A percentile compares a stretch with the other conserved stretches of the same genome.
phyloP scores from a whole-genome alignment of 2,888 invertebrate species.

The Epinotia ramella region DNA sequence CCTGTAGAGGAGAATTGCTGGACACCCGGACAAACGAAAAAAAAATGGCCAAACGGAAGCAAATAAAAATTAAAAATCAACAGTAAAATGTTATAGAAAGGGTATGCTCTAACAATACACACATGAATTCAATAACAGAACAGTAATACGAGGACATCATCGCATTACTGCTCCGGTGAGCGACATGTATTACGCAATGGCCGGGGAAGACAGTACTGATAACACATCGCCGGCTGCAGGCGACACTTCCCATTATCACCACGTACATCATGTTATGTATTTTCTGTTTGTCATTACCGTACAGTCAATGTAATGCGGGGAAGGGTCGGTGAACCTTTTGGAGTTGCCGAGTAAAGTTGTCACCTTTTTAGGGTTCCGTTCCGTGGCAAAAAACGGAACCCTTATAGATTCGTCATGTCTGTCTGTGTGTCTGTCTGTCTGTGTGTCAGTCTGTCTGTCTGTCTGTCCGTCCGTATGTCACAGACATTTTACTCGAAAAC shows the following conservation, averaged over 20 bases:
- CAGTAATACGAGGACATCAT: no score
- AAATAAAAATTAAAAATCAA: no score
- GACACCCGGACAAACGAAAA: no score
- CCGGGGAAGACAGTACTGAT: slow-evolving; percentile 43
- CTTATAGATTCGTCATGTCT: no score
- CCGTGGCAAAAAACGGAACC: no score
- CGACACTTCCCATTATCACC: slow-evolving; percentile 55
- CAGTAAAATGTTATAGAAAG: no score
- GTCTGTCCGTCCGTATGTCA: no score
- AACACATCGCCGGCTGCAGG: slow-evolving; percentile 49
- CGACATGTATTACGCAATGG: slow-evolving; percentile 35
- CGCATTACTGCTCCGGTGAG: slow-evolving; percentile 2
- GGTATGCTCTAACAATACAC: not conserved
- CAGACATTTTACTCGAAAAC: no score
- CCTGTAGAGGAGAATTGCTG: no score
- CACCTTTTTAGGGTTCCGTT: not conserved
- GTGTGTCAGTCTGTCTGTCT: no score
- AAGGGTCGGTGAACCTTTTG: slow-evolving; percentile 4
- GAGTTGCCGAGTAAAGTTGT: not conserved
- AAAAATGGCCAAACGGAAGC: no score
- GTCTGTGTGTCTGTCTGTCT: no score
- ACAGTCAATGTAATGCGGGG: slow-evolving; percentile 11
- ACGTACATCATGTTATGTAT: slow-evolving; percentile 32
- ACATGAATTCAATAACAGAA: not conserved
- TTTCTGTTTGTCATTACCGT: not conserved